These are phyloP conservation scores for Carcina quercana DNA, from an alignment of 2,888 invertebrate genomes.

Conservation along the genomic window DNA sequence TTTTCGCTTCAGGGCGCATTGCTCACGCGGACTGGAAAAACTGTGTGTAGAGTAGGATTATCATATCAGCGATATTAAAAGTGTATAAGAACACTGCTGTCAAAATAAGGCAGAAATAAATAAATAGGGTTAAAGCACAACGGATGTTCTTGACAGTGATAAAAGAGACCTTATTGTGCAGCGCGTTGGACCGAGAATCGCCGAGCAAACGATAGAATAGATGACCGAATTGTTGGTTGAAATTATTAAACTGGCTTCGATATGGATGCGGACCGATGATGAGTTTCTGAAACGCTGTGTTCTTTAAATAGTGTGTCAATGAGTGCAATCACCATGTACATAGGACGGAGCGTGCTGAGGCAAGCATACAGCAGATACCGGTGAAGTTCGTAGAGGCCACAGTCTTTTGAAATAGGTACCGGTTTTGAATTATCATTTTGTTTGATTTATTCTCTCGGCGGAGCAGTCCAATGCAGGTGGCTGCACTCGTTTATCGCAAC, in stretches of 20 bases:
- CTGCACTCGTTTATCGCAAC: slow-evolving; percentile 26
- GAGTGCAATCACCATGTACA: slow-evolving; percentile 48
- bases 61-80: slow-evolving; percentile 22
- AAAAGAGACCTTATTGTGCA: slow-evolving; percentile 45
- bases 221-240: slow-evolving; percentile 41
- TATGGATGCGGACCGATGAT: slow-evolving; percentile 40
- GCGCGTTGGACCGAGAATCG: slow-evolving; percentile 38
- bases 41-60: slow-evolving; percentile 22
- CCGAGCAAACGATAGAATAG: slow-evolving; percentile 23
- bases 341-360: slow-evolving; percentile 55
- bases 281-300: slow-evolving; percentile 18
- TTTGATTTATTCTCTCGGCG: slow-evolving; percentile 58
- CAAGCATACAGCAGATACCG: slow-evolving; percentile 39
- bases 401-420: slow-evolving; percentile 69
- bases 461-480: slow-evolving; percentile 40
- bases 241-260: slow-evolving; percentile 37
- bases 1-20: slow-evolving; percentile 14
- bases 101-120: slow-evolving; percentile 68
- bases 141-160: slow-evolving; percentile 30
- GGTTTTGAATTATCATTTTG: slow-evolving; percentile 71
- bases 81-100: slow-evolving; percentile 41
- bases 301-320: slow-evolving; percentile 23
- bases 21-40: slow-evolving; percentile 19
- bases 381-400: slow-evolving; percentile 62
- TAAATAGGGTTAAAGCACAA: slow-evolving; percentile 64